Conservation (phyloP, 2,888 invertebrate genomes). For the Gastrophysa polygoni region DNA sequence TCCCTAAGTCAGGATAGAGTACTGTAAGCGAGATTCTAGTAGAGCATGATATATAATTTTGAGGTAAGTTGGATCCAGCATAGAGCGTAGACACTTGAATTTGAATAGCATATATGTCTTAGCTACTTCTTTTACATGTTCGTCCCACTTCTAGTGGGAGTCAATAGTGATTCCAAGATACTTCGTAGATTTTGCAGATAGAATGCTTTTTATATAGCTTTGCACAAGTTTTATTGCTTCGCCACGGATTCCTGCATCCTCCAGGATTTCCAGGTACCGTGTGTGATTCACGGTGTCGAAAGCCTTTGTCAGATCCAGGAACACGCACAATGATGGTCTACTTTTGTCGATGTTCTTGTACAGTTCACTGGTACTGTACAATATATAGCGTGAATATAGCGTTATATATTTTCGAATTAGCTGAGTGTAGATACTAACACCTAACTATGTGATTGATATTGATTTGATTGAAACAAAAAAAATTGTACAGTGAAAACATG, state of each 20-base stretch:
- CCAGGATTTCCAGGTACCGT: not conserved
- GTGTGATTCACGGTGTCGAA: not conserved
- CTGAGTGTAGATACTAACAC: too few relatives aligned
- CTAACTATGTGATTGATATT: too few relatives aligned
- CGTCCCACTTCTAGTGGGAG: too few relatives aligned
- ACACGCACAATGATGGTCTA: not conserved
- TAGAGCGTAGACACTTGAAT: not conserved
- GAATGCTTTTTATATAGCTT: too few relatives aligned
- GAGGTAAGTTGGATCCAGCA: not conserved
- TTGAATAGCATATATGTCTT: too few relatives aligned
- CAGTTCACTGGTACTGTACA: not conserved
- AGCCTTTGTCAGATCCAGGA: not conserved
- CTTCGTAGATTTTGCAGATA: too few relatives aligned
- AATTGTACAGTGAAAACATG: too few relatives aligned
- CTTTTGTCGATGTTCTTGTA: not conserved
- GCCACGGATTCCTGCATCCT: not conserved
- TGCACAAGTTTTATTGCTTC: not conserved
- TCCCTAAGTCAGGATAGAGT: not conserved
- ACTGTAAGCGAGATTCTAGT: not conserved
- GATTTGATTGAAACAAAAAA: too few relatives aligned
- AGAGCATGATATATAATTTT: not conserved
- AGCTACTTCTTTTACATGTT: too few relatives aligned
- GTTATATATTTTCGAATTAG: too few relatives aligned
- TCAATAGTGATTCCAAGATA: too few relatives aligned
- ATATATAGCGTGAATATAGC: too few relatives aligned